Evolutionary conservation across 2,888 invertebrate genomes (phyloP), one percentile per base, ranked within the genome.

Genomic region (Smittia sp.): DNA sequence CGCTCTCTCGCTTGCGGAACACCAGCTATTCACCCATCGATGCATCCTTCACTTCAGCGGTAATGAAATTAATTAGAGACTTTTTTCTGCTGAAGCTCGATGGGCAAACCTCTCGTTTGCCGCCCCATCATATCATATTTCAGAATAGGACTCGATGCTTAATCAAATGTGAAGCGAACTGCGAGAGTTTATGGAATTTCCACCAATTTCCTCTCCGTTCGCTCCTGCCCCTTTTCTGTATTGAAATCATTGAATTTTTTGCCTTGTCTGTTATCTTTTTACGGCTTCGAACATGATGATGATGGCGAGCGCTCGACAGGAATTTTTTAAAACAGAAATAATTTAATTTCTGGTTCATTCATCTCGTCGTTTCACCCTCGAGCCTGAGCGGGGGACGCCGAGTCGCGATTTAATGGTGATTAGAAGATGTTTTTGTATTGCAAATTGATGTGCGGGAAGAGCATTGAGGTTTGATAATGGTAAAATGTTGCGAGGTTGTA

Each of bases 181-280:
- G 52, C n/a, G 52, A n/a, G 22, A 3, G 58, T 58, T 58, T 18
- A 58, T 58, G 11, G 58, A 58, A 58, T 58, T 58, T 58, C 18
- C 22, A 58, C 22, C 22, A 20, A 20, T 58, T 58, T 58, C 22
- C 18, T 58, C 20, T 22, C 18, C 15, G 6, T 46, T n/a, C n/a
- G 46, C 46, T 38, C 11, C 38, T 38, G 11, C 6, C 38, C 11
- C 15, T 11, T 46, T n/a, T 46, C 46, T n/a, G n/a, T 13, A 46
- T 11, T 11, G 46, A 46, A 46, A 46, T 15, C 46, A 46, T 13
- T 3, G 15, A 46, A 15, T 46, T 46, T 46, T 46, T 46, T 46
- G 2, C n/a, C 11, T 46, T 9, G 32, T 32, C 32, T 32, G 32
- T 32, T 32, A 9, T 32, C 9, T 6, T 32, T 32, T 32, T 32